Evolutionary conservation across 2,797 vertebrate genomes (phyloP).

Genomic region (Paramormyrops hopkinsi): DNA sequence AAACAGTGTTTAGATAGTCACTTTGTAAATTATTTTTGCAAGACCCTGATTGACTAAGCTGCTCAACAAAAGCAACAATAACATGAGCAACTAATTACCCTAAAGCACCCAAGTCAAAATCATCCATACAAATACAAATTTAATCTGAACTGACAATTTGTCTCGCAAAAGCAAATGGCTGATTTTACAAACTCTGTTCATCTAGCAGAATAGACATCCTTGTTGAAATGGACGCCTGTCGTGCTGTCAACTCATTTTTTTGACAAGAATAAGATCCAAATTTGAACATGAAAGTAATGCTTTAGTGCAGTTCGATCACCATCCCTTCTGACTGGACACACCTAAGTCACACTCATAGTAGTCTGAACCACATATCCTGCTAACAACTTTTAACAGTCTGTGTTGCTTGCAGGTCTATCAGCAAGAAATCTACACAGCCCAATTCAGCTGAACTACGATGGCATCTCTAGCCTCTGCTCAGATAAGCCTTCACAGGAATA

Average conservation of each 20-base stretch:
- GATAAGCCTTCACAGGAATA: background rate
- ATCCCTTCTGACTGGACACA: background rate
- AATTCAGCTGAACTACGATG: background rate
- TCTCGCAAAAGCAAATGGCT: background rate
- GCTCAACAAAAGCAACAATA: background rate
- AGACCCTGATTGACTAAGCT: background rate
- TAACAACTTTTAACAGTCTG: background rate
- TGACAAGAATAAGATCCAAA: slow-evolving; percentile 8
- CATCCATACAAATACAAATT: background rate
- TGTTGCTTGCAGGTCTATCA: background rate
- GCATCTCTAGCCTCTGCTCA: background rate
- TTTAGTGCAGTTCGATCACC: background rate
- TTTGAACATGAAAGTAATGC: background rate
- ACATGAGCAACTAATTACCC: background rate
- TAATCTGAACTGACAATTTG: background rate
- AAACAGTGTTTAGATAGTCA: background rate
- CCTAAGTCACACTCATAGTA: background rate
- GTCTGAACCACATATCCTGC: background rate
- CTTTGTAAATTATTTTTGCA: background rate
- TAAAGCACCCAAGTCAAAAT: slow-evolving; percentile 7
- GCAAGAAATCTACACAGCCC: background rate
- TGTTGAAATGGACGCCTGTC: background rate
- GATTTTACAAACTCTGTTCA: background rate
- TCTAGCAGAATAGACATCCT: background rate
- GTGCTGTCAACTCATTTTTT: background rate